Evolutionary conservation across 1,140 invertebrate species (phyloP), one percentile per base, ranked within the genome.

Genomic region (Anthonomus grandis): DNA sequence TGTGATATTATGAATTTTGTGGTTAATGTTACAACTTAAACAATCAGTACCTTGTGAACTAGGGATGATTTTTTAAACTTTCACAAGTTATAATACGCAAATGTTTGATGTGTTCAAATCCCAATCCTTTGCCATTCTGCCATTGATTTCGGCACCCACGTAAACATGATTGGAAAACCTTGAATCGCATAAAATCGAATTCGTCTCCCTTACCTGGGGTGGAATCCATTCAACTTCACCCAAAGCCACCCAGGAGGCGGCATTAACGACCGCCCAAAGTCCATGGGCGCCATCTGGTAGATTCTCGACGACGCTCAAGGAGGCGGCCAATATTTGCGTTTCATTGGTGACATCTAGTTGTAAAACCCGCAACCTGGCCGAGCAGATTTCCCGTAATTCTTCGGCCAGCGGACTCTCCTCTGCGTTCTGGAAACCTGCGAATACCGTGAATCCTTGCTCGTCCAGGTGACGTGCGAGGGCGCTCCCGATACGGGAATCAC

Each of bases 221-320:
- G 89, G 87, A 50, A 91, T 83, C 89, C 89, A 91, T 76, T 95
- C 93, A 51, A 93, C 83, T 77, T 93, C 90, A 1, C 92, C 92
- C 44, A 92, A 83, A 15, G 89, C 86, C 63, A 90, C 86, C 82
- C 90, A 90, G 19, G 90, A 88, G 46, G 91, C 90, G 64, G 91
- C 91, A 75, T 95, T 93, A 5, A 96, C 85, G 27, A 96, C 76
- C 10, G 89, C 90, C 91, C 91, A 95, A 25, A 96, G 78, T 60
- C 86, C 86, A 62, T 84, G 81, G 31, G 86, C 83, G 70, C 83
- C 86, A 74, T 87, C 83, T 55, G 87, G 87, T 50, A 91, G 74
- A 69, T 89, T 83, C 69, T 87, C 83, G 25, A 86, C 83, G 53
- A 90, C 83, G 69, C 86, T 89, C 51, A 87, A 73, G 18, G 85